phyloP scores from a whole-genome alignment of 2,888 invertebrate genomes.

The Mechanitis messenoides region DNA sequence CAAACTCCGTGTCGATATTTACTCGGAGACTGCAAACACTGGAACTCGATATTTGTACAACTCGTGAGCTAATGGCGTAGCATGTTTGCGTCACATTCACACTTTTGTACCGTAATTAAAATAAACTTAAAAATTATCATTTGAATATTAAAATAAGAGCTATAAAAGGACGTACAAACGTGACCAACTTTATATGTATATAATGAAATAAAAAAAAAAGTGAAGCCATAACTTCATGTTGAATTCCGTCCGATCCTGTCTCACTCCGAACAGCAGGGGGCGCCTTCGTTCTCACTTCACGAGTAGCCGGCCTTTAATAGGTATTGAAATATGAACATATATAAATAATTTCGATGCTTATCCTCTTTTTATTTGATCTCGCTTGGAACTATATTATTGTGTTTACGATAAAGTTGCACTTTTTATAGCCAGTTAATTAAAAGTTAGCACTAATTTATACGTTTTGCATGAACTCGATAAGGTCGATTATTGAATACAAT shows the following conservation, averaged over 20 bases:
- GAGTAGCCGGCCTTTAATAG: constrained; percentile 74
- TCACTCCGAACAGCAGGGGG: constrained; percentile 72
- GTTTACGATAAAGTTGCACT: background rate
- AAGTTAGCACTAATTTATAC: constrained; percentile 34
- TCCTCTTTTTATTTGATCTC: constrained; percentile 29
- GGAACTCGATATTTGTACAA: constrained; percentile 68
- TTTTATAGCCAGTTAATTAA: constrained; percentile 24
- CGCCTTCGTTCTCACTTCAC: constrained; percentile 76
- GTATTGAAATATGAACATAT: constrained; percentile 75
- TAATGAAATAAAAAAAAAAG: constrained; percentile 64
- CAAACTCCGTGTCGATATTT: constrained; percentile 73
- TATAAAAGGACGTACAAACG: constrained; percentile 46
- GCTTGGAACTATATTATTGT: constrained; percentile 5
- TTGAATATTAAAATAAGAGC: constrained; percentile 13
- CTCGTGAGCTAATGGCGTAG: constrained; percentile 67
- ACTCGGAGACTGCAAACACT: constrained; percentile 65
- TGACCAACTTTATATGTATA: constrained; percentile 56
- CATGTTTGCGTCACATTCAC: constrained; percentile 60
- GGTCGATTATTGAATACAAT: background rate
- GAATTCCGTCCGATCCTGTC: constrained; percentile 72
- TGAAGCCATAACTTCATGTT: constrained; percentile 73
- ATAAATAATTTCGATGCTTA: constrained; percentile 71
- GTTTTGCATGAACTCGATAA: constrained; percentile 8
- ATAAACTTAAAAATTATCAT: constrained; percentile 10
- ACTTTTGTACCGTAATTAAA: constrained; percentile 63